A percentile compares a stretch with the other conserved stretches of the same genome.
Conservation (phyloP, 2,888 invertebrate species). For the Dryadula phaetusa region DNA sequence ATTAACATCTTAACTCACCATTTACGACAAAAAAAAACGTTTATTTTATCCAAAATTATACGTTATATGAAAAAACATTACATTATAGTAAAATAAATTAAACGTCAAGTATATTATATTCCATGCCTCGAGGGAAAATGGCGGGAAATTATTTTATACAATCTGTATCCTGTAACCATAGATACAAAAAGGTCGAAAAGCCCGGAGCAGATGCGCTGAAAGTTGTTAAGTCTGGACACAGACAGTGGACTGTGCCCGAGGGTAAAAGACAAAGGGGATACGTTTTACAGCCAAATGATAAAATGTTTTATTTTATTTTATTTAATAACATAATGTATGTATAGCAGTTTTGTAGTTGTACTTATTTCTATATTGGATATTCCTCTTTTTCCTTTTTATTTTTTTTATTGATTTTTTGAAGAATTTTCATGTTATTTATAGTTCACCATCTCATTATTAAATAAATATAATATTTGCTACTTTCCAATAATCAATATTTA, state of each 20-base stretch:
- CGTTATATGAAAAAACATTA: not conserved
- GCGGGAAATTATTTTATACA: conserved; percentile 23
- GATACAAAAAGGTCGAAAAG: conserved; percentile 32
- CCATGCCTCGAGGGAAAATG: conserved; percentile 14
- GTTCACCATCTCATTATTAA: no score
- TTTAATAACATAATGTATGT: not conserved
- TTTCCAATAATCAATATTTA: no score
- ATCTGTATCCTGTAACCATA: conserved; percentile 26
- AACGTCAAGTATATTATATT: conserved; percentile 4
- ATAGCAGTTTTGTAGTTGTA: not conserved
- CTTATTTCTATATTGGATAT: no score
- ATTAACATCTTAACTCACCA: no score
- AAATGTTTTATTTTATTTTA: conserved; percentile 12
- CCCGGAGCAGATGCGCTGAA: conserved; percentile 27
- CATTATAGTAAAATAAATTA: conserved; percentile 17
- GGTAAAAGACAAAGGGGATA: conserved; percentile 28
- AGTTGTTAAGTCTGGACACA: conserved; percentile 30
- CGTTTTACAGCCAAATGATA: conserved; percentile 21
- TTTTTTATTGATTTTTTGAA: not conserved
- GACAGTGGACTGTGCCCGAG: conserved; percentile 27
- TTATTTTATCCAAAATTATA: not conserved
- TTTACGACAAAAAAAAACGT: not conserved
- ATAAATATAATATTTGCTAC: no score
- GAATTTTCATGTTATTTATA: no score
- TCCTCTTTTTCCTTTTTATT: not conserved